A percentile compares a stretch with the other conserved stretches of the same genome.
phyloP scores from a whole-genome alignment of 2,888 invertebrate genomes.

The Drosophila antonietae region DNA sequence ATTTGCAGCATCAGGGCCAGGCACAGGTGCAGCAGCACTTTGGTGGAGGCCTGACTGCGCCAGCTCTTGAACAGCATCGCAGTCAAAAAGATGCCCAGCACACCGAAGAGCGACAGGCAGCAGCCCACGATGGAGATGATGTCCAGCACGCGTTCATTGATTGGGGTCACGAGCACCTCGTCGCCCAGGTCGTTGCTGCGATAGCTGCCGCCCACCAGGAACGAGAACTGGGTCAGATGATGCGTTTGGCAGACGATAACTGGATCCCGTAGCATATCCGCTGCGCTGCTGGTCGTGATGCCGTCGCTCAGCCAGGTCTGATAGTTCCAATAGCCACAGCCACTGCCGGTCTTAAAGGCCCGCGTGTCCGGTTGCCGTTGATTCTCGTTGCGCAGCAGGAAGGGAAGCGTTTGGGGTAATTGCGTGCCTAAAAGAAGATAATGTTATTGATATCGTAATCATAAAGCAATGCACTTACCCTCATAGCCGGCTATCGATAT shows the following conservation, averaged over 20 bases:
- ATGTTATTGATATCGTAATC: background rate
- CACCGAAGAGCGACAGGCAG: constrained; percentile 86
- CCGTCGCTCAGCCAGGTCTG: constrained; percentile 87
- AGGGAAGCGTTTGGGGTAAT: constrained; percentile 85
- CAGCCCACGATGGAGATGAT: constrained; percentile 87
- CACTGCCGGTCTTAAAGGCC: constrained; percentile 60
- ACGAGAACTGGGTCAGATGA: constrained; percentile 88
- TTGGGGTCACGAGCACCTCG: constrained; percentile 75
- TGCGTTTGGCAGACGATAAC: constrained; percentile 86
- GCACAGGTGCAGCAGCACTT: constrained; percentile 88
- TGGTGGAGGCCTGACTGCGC: constrained; percentile 88
- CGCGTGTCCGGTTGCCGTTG: constrained; percentile 46
- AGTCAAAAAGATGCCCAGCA: constrained; percentile 87
- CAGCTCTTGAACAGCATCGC: constrained; percentile 87
- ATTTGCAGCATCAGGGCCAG: constrained; percentile 87
- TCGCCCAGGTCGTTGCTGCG: constrained; percentile 76
- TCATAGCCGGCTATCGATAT: constrained; percentile 87
- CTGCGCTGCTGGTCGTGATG: constrained; percentile 73
- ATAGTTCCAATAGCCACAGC: constrained; percentile 88
- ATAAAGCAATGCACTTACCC: constrained; percentile 40
- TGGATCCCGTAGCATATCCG: constrained; percentile 49
- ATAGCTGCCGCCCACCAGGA: constrained; percentile 85
- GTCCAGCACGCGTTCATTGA: constrained; percentile 86
- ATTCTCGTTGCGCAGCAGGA: constrained; percentile 83
- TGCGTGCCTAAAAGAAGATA: constrained; percentile 73